These are phyloP conservation scores for Stenolophus ochropezus DNA, from an alignment of 2,888 invertebrate genomes.

Conservation along the genomic window DNA sequence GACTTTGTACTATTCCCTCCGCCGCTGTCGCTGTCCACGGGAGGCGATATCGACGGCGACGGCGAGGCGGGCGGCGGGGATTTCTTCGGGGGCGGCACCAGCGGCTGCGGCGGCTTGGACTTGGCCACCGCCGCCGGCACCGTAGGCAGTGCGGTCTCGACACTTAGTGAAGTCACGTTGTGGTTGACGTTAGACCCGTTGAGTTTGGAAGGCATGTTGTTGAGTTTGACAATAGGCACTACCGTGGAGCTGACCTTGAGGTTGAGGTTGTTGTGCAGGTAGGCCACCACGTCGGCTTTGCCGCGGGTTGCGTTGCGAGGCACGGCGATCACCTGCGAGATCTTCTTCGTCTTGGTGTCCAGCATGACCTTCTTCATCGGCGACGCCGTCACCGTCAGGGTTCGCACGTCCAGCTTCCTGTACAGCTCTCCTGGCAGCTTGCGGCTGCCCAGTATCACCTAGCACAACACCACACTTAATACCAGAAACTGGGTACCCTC, in stretches of 20 bases:
- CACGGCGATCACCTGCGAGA: constrained; percentile 67
- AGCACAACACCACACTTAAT: neutral
- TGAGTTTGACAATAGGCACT: constrained; percentile 73
- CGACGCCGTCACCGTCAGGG: constrained; percentile 69
- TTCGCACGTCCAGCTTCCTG: constrained; percentile 68
- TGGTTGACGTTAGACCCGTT: constrained; percentile 65
- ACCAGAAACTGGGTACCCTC: neutral
- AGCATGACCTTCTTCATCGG: constrained; percentile 69
- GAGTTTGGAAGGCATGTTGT: constrained; percentile 69
- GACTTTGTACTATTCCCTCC: constrained; percentile 61
- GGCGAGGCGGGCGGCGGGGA: constrained; percentile 65
- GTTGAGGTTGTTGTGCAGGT: constrained; percentile 68
- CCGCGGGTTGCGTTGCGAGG: constrained; percentile 71
- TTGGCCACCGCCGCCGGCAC: constrained; percentile 70
- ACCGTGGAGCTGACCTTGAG: constrained; percentile 72
- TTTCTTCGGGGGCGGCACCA: constrained; percentile 69
- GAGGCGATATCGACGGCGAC: constrained; percentile 64
- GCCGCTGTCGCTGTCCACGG: constrained; percentile 4
- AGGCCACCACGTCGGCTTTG: constrained; percentile 63
- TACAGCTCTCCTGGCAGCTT: constrained; percentile 53
- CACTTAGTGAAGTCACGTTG: constrained; percentile 66
- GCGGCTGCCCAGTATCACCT: constrained; percentile 52
- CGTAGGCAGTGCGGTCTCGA: constrained; percentile 71
- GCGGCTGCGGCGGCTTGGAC: constrained; percentile 67
- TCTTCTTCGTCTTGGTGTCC: constrained; percentile 67